Conservation (phyloP, 2,888 invertebrate species). For the Drosophila falleni region DNA sequence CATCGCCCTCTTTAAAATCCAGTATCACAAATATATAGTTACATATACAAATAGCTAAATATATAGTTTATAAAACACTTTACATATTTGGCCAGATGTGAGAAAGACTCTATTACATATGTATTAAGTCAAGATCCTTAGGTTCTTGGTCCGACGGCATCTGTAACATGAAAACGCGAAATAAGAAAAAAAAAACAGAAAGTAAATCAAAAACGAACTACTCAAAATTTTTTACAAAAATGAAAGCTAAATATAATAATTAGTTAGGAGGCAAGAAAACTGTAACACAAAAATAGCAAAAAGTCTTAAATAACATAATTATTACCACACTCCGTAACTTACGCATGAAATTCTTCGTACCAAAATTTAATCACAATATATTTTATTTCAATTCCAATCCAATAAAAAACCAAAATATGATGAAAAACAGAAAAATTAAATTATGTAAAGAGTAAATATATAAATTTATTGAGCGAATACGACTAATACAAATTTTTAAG, state of each 20-base stretch:
- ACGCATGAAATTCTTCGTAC: constrained; percentile 39
- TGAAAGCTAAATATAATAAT: constrained; percentile 33
- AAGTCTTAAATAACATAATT: constrained; percentile 39
- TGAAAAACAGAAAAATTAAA: constrained; percentile 10
- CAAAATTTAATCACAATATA: constrained; percentile 43
- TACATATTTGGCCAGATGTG: constrained; percentile 31
- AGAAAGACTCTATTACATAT: constrained; percentile 15
- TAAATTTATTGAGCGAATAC: constrained; percentile 38
- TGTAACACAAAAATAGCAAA: constrained; percentile 33
- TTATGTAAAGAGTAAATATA: constrained; percentile 22
- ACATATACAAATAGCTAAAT: constrained; percentile 42
- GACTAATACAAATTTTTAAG: constrained; percentile 55
- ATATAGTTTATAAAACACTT: constrained; percentile 42
- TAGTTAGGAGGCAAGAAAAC: constrained; percentile 50
- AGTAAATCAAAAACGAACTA: constrained; percentile 44
- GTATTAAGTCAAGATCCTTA: not conserved
- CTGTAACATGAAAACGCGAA: constrained; percentile 24
- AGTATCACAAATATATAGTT: constrained; percentile 63
- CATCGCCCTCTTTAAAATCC: constrained; percentile 36
- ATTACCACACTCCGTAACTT: constrained; percentile 34
- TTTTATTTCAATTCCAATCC: constrained; percentile 49
- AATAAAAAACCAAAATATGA: constrained; percentile 19
- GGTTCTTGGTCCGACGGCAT: not conserved
- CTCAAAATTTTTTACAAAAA: constrained; percentile 62
- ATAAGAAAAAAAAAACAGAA: constrained; percentile 23